Evolutionary conservation across 2,888 invertebrate species (phyloP).

Genomic region (Brachynemurus nebulosus): DNA sequence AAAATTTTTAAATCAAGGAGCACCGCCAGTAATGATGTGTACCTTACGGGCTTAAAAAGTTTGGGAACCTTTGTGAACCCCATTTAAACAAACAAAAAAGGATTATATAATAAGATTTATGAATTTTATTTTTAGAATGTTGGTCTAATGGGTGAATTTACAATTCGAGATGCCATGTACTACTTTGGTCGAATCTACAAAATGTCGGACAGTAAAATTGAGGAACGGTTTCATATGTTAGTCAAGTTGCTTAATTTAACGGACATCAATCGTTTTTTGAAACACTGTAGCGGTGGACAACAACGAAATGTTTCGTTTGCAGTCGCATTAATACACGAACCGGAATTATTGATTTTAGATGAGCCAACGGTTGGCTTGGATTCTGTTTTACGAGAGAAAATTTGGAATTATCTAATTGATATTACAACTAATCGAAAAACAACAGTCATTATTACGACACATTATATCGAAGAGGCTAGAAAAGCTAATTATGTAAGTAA

Average conservation of each 20-base stretch:
- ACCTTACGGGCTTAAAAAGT: no score
- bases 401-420: slow-evolving; percentile 74
- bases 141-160: slow-evolving; percentile 63
- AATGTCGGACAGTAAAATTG: slow-evolving; percentile 48
- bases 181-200: slow-evolving; percentile 82
- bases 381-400: slow-evolving; percentile 68
- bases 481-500: slow-evolving; percentile 58
- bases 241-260: slow-evolving; percentile 64
- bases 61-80: no score
- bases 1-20: no score
- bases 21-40: no score
- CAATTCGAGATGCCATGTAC: slow-evolving; percentile 67
- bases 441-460: slow-evolving; percentile 84
- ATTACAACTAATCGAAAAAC: slow-evolving; percentile 53
- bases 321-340: slow-evolving; percentile 75
- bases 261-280: slow-evolving; percentile 46
- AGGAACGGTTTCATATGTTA: slow-evolving; percentile 53
- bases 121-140: slow-evolving; percentile 50
- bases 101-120: no score
- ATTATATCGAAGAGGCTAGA: slow-evolving; percentile 87
- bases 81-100: no score
- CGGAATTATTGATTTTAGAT: slow-evolving; percentile 77
- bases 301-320: slow-evolving; percentile 81
- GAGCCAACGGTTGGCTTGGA: slow-evolving; percentile 93
- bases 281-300: slow-evolving; percentile 76